Conservation (phyloP, 2,888 invertebrate species). For the Incurvaria masculella region DNA sequence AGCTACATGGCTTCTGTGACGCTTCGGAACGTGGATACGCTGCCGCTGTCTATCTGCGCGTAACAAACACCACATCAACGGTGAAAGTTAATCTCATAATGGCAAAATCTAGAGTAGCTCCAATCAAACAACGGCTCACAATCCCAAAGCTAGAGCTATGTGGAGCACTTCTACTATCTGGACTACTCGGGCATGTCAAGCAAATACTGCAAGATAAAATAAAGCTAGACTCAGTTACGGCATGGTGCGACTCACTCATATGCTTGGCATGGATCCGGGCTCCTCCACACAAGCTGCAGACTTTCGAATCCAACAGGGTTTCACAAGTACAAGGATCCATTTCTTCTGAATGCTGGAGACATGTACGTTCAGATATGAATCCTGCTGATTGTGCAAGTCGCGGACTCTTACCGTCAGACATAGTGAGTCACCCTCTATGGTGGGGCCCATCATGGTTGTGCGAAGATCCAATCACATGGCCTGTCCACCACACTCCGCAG, state of each 20-base stretch:
- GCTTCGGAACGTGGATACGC: conserved; percentile 11
- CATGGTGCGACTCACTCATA: conserved; percentile 12
- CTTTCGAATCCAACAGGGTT: conserved; percentile 10
- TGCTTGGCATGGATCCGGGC: conserved; percentile 10
- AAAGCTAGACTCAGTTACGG: neutral
- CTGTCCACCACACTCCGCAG: too few species aligned
- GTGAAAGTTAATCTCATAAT: conserved; percentile 2
- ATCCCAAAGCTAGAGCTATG: conserved; percentile 12
- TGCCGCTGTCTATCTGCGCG: conserved; percentile 6
- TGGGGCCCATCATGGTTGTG: neutral
- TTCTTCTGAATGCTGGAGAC: conserved; percentile 4
- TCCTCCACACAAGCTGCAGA: conserved; percentile 7
- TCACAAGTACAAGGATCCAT: conserved; percentile 4
- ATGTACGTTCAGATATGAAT: conserved; percentile 4
- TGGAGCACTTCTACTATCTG: conserved; percentile 9
- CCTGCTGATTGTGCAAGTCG: conserved; percentile 5
- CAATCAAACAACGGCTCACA: conserved; percentile 5
- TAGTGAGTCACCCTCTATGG: conserved; percentile 2
- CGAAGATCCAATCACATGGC: neutral
- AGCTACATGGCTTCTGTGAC: conserved; percentile 12
- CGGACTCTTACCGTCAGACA: conserved; percentile 3
- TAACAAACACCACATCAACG: neutral
- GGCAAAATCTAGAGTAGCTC: conserved; percentile 11
- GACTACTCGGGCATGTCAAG: conserved; percentile 1
- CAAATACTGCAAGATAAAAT: neutral